Evolutionary conservation across 1,140 invertebrate genomes (phyloP).

Genomic region (Spodoptera litura): DNA sequence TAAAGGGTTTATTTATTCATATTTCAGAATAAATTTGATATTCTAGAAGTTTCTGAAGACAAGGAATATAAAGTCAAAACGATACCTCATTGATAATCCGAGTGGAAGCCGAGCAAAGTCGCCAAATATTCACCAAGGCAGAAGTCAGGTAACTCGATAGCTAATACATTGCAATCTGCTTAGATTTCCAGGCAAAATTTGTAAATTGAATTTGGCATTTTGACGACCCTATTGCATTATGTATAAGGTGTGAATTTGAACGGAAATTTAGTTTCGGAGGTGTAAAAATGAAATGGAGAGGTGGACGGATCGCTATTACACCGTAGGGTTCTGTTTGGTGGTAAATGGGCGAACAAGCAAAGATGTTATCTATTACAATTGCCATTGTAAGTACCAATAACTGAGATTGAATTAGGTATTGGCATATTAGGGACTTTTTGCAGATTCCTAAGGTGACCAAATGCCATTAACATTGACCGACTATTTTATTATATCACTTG

Average conservation of each 20-base stretch:
- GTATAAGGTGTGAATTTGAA: constrained; percentile 26
- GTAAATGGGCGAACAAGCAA: not conserved
- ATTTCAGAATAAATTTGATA: constrained; percentile 14
- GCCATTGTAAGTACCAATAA: no score
- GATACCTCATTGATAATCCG: constrained; percentile 26
- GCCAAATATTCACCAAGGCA: constrained; percentile 5
- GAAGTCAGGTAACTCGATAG: constrained; percentile 29
- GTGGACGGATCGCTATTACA: constrained; percentile 3
- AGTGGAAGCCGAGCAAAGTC: not conserved
- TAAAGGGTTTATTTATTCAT: constrained; percentile 31
- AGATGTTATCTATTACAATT: not conserved
- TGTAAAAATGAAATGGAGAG: not conserved
- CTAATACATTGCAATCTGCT: constrained; percentile 42
- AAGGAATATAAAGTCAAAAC: not conserved
- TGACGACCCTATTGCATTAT: constrained; percentile 22
- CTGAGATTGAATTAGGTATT: no score
- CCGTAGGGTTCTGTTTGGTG: not conserved
- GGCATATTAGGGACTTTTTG: no score
- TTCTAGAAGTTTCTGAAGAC: not conserved
- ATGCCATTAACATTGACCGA: no score
- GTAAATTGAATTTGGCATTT: constrained; percentile 22
- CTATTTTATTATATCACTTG: no score
- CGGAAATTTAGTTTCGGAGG: not conserved
- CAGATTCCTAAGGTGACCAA: no score
- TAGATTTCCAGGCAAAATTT: constrained; percentile 12